phyloP scores from a whole-genome alignment of 1,140 invertebrate species.

The Cryptotermes secundus region DNA sequence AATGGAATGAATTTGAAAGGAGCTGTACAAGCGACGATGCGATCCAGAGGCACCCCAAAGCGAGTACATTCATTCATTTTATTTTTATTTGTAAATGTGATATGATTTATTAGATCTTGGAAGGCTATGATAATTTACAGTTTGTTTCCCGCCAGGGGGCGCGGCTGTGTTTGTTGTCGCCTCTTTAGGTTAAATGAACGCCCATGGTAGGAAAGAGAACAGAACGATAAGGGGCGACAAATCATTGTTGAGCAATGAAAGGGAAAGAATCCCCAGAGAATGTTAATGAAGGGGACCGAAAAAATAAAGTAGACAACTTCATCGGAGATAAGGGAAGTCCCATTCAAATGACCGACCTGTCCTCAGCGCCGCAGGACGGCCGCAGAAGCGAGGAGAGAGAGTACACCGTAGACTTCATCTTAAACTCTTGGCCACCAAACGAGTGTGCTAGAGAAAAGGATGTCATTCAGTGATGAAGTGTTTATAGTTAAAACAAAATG shows the following conservation, averaged over 20 bases:
- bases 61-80: background rate
- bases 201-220: background rate
- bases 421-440: no score
- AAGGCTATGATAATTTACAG: background rate
- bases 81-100: background rate
- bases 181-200: background rate
- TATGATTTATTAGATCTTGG: background rate
- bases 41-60: background rate
- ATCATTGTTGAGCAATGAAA: background rate
- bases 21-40: no score
- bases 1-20: no score
- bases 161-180: background rate
- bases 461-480: no score
- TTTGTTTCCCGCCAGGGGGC: background rate
- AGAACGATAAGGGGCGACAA: background rate
- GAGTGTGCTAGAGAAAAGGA: no score
- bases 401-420: no score
- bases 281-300: background rate
- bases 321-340: background rate
- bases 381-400: no score
- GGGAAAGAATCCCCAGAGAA: background rate
- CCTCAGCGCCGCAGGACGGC: background rate
- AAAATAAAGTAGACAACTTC: background rate
- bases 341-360: background rate
- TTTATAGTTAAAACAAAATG: no score